Evolutionary conservation across 2,113 vertebrate genomes (phyloP).

Genomic region (Addax nasomaculatus): DNA sequence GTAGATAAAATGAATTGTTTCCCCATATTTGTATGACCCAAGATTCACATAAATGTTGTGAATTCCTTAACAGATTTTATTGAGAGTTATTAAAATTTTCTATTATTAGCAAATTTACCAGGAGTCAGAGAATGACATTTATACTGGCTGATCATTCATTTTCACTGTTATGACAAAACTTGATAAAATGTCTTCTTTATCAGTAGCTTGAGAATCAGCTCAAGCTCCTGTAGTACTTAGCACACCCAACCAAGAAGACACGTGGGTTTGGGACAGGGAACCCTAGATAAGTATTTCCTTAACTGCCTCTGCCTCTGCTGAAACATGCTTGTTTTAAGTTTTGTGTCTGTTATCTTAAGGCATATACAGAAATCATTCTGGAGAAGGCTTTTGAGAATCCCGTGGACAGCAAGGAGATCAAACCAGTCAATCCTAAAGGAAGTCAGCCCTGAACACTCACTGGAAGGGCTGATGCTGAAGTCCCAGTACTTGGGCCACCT

Average conservation of each 20-base stretch:
- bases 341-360: conserved; percentile 16
- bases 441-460: background rate
- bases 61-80: background rate
- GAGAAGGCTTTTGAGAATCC: background rate
- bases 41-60: background rate
- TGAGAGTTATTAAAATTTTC: background rate
- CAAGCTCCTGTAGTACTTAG: conserved; percentile 49
- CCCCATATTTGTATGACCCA: background rate
- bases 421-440: background rate
- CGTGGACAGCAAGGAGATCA: background rate
- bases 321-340: conserved; percentile 51
- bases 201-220: conserved; percentile 44
- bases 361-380: conserved; percentile 36
- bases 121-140: conserved; percentile 40
- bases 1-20: background rate
- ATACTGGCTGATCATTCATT: conserved; percentile 27
- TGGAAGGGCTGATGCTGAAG: background rate
- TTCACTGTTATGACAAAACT: conserved; percentile 21
- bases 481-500: background rate
- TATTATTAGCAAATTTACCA: conserved; percentile 38
- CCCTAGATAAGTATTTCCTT: conserved; percentile 66
- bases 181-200: conserved; percentile 62
- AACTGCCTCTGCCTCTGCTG: background rate
- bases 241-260: conserved; percentile 34
- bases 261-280: conserved; percentile 63